Base-by-base conservation (phyloP, 2,113 vertebrate species). In the Anolis carolinensis region DNA sequence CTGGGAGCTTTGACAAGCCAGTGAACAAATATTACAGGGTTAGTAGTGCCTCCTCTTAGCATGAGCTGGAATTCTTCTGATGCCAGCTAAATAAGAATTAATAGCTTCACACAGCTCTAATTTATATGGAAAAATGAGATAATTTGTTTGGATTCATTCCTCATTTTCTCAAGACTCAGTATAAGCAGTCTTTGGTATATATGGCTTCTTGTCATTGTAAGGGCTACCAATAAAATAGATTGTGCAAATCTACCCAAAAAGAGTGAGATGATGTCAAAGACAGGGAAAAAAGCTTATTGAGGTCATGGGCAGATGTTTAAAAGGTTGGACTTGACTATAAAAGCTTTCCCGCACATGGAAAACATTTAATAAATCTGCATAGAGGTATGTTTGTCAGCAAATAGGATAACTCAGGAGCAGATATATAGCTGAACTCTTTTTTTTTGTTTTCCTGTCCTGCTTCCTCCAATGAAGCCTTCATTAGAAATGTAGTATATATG, bases 21-120 rank as follows among this genome's bases (percentile, higher is more conserved):
- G 34, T 84, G 73, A 44, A 34, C 86, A 84, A 74, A 74, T 23
- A 68, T 83, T 92, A 73, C 44, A 90, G 90, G 85, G 86, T 55
- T 86, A 83, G 82, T 63, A 88, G 0, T 83, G 82, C 63, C 27
- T 88, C 65, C 76, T 82, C 67, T 90, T 89, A 75, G 44, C 88
- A 76, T 76, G 36, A 78, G 44, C 71, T 67, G 59, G 23, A 91
- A 79, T 85, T 70, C 73, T 72, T 90, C 89, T 91, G 81, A 83
- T 63, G 92, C 55, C 21, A 81, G 34, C 91, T 70, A 72, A 93
- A 94, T 93, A 86, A 92, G 39, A 93, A 87, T 86, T 77, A 81
- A 85, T 92, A 36, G 21, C 34, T 27, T 76, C 75, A 7, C 20
- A 20, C 70, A 65, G 21, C 48, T 55, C 25, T 59, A 23, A 27